Evolutionary conservation across 2,113 vertebrate genomes (phyloP).

Genomic region (Chlorodrepanis virens): DNA sequence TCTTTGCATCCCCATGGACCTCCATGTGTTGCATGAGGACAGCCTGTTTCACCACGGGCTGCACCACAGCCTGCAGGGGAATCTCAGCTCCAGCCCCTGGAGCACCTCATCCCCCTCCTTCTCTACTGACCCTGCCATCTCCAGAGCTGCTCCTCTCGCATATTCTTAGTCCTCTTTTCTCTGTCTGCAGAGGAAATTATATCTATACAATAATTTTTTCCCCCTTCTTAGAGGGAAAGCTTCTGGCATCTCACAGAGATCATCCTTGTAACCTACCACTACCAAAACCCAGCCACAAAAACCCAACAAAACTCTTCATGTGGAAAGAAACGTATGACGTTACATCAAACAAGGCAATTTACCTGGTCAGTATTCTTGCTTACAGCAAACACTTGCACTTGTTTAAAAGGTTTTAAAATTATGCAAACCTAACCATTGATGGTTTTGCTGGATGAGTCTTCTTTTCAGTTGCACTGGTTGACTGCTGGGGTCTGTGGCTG

Average conservation of each 20-base stretch:
- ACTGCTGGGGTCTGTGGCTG: background rate
- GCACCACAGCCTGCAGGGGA: background rate
- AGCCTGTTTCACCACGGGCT: background rate
- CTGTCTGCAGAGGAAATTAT: background rate
- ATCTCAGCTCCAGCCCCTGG: background rate
- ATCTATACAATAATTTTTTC: background rate
- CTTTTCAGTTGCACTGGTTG: background rate
- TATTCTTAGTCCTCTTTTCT: background rate
- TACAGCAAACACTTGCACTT: background rate
- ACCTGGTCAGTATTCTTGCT: background rate
- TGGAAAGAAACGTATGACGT: fast-evolving
- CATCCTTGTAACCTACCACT: background rate
- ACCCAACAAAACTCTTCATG: fast-evolving
- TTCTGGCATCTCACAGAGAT: background rate
- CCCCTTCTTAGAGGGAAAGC: background rate
- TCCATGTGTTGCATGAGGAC: background rate
- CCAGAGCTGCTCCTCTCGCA: background rate
- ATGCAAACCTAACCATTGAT: background rate
- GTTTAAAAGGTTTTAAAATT: background rate
- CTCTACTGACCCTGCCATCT: background rate
- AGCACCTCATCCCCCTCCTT: background rate
- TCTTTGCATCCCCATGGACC: background rate
- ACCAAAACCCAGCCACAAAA: background rate
- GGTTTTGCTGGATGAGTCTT: background rate
- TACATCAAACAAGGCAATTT: background rate